These are phyloP conservation scores for mouse (Mus musculus) DNA, from an alignment of 2,113 vertebrate species.

Conservation along the genomic window DNA sequence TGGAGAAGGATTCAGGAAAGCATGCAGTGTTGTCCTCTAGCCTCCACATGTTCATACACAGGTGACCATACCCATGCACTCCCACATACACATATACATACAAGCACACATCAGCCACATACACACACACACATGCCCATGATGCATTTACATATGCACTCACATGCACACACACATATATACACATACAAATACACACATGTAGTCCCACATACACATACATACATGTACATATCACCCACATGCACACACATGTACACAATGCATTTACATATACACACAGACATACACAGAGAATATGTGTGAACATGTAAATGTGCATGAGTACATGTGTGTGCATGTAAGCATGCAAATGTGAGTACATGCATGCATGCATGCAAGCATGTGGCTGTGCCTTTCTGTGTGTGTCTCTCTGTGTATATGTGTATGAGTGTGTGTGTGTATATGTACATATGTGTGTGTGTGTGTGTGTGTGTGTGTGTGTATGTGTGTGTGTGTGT, in stretches of 20 bases:
- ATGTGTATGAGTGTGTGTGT: neutral
- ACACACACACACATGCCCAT: neutral
- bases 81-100: neutral
- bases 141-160: neutral
- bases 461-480: neutral
- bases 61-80: neutral
- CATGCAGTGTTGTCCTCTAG: neutral
- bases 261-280: neutral
- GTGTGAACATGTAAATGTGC: too few species aligned
- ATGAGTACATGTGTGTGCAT: too few species aligned
- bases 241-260: neutral
- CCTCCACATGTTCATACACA: neutral
- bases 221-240: neutral
- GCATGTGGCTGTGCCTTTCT: neutral
- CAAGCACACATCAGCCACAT: too few species aligned
- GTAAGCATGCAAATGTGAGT: neutral
- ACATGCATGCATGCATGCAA: too few species aligned
- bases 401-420: rapidly evolving
- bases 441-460: neutral
- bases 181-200: neutral
- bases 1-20: neutral
- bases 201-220: neutral
- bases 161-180: neutral
- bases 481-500: neutral
- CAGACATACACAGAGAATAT: neutral